These are phyloP conservation scores for Pimephales promelas DNA, from an alignment of 2,113 vertebrate genomes.

Conservation along the genomic window DNA sequence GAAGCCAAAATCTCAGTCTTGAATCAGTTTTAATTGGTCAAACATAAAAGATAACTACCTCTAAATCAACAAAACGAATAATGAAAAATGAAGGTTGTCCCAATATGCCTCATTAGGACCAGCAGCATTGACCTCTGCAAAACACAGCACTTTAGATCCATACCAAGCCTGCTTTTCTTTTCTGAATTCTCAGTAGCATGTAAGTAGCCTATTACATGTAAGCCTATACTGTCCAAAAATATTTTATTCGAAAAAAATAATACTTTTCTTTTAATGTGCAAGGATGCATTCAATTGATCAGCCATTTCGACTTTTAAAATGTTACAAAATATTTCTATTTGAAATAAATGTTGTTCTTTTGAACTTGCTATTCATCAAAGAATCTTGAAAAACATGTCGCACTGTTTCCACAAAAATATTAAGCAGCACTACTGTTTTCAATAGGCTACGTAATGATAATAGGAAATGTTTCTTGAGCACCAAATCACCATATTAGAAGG, in stretches of 20 bases:
- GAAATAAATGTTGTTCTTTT: neutral
- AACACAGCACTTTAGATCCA: neutral
- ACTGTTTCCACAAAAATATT: neutral
- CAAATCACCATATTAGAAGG: neutral
- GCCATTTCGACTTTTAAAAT: neutral
- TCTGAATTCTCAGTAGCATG: too few species aligned
- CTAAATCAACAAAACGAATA: neutral
- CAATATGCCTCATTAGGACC: neutral
- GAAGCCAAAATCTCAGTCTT: neutral
- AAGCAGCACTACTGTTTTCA: neutral
- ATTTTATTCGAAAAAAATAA: neutral
- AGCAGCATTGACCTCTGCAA: neutral
- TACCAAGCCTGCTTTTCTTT: neutral
- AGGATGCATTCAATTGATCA: neutral
- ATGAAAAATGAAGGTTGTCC: neutral
- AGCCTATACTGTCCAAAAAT: neutral
- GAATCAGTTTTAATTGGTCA: neutral
- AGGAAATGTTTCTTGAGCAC: too few species aligned
- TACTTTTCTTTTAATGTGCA: neutral
- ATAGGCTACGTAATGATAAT: too few species aligned
- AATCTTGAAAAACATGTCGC: neutral
- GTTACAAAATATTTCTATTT: neutral
- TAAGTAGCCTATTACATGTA: neutral
- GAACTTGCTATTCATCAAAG: neutral
- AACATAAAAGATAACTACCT: neutral